phyloP scores from a whole-genome alignment of 2,888 invertebrate genomes.

The Clanis bilineata region DNA sequence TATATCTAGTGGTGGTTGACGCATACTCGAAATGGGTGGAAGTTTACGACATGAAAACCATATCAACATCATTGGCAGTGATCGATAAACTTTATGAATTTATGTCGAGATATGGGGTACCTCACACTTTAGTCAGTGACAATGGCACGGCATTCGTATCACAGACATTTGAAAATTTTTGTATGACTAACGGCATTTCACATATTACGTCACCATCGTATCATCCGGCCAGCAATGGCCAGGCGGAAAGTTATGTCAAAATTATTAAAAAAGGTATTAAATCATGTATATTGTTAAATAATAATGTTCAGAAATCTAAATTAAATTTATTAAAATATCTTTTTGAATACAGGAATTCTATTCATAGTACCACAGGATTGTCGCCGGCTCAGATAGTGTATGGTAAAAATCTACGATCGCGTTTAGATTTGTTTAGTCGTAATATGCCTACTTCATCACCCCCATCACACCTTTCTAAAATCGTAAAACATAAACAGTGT shows the following conservation, averaged over 20 bases:
- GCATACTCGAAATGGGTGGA: background rate
- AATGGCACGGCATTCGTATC: conserved; percentile 3
- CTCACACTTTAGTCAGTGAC: background rate
- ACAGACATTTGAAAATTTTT: background rate
- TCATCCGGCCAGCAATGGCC: background rate
- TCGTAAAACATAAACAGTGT: background rate
- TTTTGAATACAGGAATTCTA: conserved; percentile 18
- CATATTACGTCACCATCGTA: conserved; percentile 16
- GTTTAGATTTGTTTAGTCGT: conserved; percentile 11
- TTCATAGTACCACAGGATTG: conserved; percentile 15
- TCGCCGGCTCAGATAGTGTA: conserved; percentile 16
- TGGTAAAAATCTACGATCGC: conserved; percentile 11
- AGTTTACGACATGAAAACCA: background rate
- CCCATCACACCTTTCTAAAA: background rate
- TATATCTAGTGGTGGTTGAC: background rate
- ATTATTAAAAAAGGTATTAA: conserved; percentile 8
- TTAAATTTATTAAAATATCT: conserved; percentile 10
- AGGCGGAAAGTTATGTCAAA: conserved; percentile 1
- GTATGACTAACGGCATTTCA: conserved; percentile 5
- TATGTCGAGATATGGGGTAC: background rate
- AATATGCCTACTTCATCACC: background rate
- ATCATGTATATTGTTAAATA: background rate
- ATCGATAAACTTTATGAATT: background rate
- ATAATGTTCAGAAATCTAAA: background rate
- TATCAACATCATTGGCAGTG: background rate